phyloP scores from a whole-genome alignment of 2,888 invertebrate species.

The Stenodema calcarata region DNA sequence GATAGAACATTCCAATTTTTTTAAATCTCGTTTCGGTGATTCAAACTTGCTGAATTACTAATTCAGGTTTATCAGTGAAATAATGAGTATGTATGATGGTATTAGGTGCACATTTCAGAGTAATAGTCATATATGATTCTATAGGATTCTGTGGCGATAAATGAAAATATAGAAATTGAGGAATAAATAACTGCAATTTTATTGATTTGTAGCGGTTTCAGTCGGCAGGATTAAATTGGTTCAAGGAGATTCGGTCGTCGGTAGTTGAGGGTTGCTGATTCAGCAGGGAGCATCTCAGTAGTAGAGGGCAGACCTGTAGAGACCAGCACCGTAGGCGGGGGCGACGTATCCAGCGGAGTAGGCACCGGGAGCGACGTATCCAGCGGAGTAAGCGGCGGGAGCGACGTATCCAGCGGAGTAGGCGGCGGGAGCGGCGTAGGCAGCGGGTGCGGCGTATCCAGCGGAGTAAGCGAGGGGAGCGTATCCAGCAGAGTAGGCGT shows the following conservation, averaged over 20 bases:
- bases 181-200: conserved; percentile 1
- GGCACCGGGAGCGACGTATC: conserved; percentile 39
- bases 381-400: conserved; percentile 47
- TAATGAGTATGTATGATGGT: too few relatives aligned
- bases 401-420: conserved; percentile 29
- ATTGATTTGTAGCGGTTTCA: not conserved
- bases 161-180: not conserved
- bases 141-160: not conserved
- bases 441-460: conserved; percentile 24
- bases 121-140: too few relatives aligned
- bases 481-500: conserved; percentile 48
- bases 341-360: conserved; percentile 45
- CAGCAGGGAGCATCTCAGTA: not conserved
- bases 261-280: not conserved
- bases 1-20: too few relatives aligned
- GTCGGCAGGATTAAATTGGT: not conserved
- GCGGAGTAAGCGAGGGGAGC: conserved; percentile 41
- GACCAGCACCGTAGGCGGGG: not conserved
- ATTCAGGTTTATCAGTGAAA: too few relatives aligned
- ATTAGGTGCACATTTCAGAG: too few relatives aligned
- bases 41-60: too few relatives aligned
- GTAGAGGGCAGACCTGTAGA: conserved; percentile 10
- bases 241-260: not conserved
- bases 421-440: conserved; percentile 39
- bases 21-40: too few relatives aligned